Conservation (phyloP, 2,888 invertebrate genomes). For the Volucella zonaria region DNA sequence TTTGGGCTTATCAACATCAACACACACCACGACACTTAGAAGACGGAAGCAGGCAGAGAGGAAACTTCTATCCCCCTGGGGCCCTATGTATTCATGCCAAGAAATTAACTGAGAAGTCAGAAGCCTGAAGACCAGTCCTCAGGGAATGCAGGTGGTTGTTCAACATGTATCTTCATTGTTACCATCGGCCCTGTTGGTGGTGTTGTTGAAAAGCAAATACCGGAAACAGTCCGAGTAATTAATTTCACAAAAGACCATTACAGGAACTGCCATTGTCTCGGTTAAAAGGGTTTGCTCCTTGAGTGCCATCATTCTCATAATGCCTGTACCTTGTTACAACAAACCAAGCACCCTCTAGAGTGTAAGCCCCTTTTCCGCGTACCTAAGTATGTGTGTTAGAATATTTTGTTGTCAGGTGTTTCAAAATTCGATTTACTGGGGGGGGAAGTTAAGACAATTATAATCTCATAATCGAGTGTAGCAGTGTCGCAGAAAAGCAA, state of each 20-base stretch:
- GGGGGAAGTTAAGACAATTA: slow-evolving; percentile 1
- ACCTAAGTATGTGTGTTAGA: neutral
- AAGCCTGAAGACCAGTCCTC: neutral
- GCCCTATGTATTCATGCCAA: neutral
- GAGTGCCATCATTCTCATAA: slow-evolving; percentile 12
- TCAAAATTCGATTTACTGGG: neutral
- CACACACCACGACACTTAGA: too few species aligned
- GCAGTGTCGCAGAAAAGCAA: neutral
- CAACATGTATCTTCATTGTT: slow-evolving; percentile 32
- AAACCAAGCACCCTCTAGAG: neutral
- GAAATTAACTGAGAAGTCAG: neutral
- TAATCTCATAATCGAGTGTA: slow-evolving; percentile 24
- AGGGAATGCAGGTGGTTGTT: slow-evolving; percentile 8
- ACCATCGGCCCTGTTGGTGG: neutral
- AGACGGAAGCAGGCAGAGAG: slow-evolving; percentile 13
- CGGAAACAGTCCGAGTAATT: slow-evolving; percentile 38
- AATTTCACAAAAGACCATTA: slow-evolving; percentile 29
- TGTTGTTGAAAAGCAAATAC: slow-evolving; percentile 36
- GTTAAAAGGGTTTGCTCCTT: slow-evolving; percentile 16
- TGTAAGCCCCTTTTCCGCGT: neutral
- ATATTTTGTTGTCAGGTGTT: neutral
- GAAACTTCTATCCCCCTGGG: slow-evolving; percentile 7
- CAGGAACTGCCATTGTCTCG: slow-evolving; percentile 4
- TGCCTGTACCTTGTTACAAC: neutral
- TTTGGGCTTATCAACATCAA: neutral